phyloP scores from a whole-genome alignment of 2,797 vertebrate genomes.

The Spinibarbus caldwelli region DNA sequence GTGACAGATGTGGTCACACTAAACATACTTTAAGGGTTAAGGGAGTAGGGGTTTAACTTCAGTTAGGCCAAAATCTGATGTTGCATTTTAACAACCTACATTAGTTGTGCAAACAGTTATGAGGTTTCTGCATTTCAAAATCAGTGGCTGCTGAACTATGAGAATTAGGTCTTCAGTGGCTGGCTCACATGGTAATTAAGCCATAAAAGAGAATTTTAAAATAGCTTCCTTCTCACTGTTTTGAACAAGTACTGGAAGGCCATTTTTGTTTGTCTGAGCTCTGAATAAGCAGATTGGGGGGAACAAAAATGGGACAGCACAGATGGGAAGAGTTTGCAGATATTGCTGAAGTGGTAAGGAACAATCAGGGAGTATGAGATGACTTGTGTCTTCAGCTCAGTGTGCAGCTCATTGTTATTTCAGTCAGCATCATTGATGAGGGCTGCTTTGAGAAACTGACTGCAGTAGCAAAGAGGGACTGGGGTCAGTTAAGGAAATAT shows the following conservation, averaged over 20 bases:
- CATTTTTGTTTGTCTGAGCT: constrained; percentile 15
- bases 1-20: neutral
- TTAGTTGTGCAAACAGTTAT: neutral
- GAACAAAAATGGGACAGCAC: constrained; percentile 1
- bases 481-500: constrained; percentile 55
- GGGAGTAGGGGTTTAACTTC: neutral
- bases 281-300: constrained; percentile 10
- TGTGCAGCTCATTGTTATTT: constrained; percentile 66
- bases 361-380: constrained; percentile 64
- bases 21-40: neutral
- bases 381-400: constrained; percentile 58
- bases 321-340: constrained; percentile 34
- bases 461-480: constrained; percentile 33
- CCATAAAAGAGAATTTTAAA: constrained; percentile 17
- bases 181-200: constrained; percentile 13
- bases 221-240: constrained; percentile 3
- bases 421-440: constrained; percentile 69
- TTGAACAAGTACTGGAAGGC: neutral
- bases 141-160: neutral
- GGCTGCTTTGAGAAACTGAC: constrained; percentile 63
- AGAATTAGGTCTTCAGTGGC: neutral
- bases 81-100: neutral
- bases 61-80: neutral
- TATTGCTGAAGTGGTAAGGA: constrained; percentile 38
- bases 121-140: neutral